Conservation (phyloP, 2,113 vertebrate genomes). For the Calidris pugnax region DNA sequence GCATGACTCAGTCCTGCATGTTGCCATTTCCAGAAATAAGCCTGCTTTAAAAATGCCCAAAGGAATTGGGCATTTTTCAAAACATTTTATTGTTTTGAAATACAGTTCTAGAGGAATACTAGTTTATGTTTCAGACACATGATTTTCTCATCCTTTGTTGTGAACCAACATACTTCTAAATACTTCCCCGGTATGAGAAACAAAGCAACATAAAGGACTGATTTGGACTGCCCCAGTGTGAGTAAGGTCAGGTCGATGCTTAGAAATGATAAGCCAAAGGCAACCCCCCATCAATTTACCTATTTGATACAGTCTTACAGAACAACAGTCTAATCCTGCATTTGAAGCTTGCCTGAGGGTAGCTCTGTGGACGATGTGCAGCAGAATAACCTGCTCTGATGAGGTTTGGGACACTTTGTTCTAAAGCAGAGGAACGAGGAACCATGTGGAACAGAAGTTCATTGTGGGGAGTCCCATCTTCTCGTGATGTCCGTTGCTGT, state of each 20-base stretch:
- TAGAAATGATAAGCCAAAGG: background rate
- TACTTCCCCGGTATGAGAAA: background rate
- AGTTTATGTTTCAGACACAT: background rate
- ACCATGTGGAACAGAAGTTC: background rate
- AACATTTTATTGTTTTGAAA: background rate
- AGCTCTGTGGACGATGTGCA: background rate
- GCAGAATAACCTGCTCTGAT: background rate
- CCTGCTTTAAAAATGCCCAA: background rate
- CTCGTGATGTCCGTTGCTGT: fast-evolving
- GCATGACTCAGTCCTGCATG: background rate
- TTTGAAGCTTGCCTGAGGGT: background rate
- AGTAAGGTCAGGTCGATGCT: background rate
- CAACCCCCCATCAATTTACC: background rate
- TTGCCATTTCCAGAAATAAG: background rate
- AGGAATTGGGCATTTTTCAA: background rate
- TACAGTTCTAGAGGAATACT: background rate
- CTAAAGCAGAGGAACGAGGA: background rate
- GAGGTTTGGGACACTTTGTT: background rate
- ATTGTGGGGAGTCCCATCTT: background rate
- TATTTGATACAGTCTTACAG: background rate
- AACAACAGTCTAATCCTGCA: background rate
- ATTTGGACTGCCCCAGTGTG: background rate
- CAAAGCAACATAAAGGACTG: background rate
- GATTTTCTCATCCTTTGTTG: background rate
- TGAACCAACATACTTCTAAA: background rate